These are phyloP conservation scores for Ictidomys tridecemlineatus DNA, from an alignment of 2,113 vertebrate species.

Conservation along the genomic window DNA sequence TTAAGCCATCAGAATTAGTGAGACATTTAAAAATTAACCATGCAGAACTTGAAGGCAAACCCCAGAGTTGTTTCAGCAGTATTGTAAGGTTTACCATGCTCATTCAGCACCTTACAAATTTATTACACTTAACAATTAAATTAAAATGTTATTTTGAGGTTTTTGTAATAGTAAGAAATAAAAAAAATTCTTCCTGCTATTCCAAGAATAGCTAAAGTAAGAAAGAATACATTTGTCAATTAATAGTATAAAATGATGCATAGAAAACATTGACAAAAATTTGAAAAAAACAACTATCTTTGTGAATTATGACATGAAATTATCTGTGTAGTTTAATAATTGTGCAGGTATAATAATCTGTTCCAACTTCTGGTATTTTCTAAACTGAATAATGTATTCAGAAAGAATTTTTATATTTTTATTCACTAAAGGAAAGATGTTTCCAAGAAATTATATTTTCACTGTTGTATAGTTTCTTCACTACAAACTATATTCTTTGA, in stretches of 20 bases:
- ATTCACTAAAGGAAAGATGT: neutral
- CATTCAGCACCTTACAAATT: slow-evolving; percentile 21
- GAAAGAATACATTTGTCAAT: neutral
- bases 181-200: slow-evolving; percentile 21
- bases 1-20: slow-evolving; percentile 39
- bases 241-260: neutral
- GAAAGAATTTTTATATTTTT: neutral
- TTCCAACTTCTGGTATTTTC: neutral
- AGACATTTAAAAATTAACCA: slow-evolving; percentile 54
- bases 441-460: slow-evolving; percentile 27
- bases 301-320: neutral
- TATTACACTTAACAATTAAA: slow-evolving; percentile 41
- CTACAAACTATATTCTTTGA: neutral
- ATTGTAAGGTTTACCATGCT: neutral
- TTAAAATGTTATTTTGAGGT: slow-evolving; percentile 16
- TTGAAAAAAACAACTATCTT: neutral
- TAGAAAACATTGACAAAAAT: neutral
- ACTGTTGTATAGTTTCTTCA: neutral
- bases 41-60: slow-evolving; percentile 22
- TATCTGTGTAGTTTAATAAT: neutral
- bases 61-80: neutral
- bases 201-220: slow-evolving; percentile 17
- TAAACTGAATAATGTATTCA: neutral
- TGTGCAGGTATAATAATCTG: neutral
- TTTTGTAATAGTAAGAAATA: slow-evolving; percentile 61